These are phyloP conservation scores for Distichodus sexfasciatus DNA, from an alignment of 2,797 vertebrate genomes.

Conservation along the genomic window DNA sequence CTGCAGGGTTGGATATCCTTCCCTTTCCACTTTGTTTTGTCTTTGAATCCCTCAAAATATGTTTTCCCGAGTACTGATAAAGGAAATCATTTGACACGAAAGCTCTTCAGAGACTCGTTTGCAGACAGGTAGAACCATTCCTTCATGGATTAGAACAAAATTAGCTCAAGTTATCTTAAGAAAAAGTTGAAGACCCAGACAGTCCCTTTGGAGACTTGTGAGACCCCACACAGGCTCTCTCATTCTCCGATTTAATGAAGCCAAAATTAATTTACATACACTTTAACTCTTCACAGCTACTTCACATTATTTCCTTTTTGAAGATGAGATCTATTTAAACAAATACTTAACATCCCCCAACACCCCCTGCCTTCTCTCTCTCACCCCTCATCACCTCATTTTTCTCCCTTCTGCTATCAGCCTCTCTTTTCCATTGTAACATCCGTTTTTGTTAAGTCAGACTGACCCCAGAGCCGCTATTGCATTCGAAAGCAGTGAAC, in stretches of 20 bases:
- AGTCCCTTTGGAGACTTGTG: too few species aligned
- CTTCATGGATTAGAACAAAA: background rate
- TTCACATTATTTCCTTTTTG: too few species aligned
- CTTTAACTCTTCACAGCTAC: too few species aligned
- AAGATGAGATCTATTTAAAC: too few species aligned
- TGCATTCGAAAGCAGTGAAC: conserved; percentile 4
- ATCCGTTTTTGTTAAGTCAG: background rate
- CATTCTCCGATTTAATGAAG: too few species aligned
- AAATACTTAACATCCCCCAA: too few species aligned
- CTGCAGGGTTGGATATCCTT: background rate
- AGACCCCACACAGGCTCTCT: too few species aligned
- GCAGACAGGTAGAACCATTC: background rate
- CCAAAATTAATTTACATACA: too few species aligned
- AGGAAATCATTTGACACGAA: conserved; percentile 5
- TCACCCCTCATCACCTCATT: background rate
- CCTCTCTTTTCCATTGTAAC: background rate
- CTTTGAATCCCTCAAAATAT: background rate
- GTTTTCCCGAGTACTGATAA: conserved; percentile 12
- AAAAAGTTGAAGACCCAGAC: too few species aligned
- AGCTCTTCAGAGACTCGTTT: background rate
- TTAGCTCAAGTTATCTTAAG: too few species aligned
- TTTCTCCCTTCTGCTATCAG: background rate
- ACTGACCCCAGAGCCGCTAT: conserved; percentile 2
- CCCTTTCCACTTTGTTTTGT: background rate
- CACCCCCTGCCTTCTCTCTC: background rate